Evolutionary conservation across 2,888 invertebrate genomes (phyloP).

Genomic region (Oscheius sp.): DNA sequence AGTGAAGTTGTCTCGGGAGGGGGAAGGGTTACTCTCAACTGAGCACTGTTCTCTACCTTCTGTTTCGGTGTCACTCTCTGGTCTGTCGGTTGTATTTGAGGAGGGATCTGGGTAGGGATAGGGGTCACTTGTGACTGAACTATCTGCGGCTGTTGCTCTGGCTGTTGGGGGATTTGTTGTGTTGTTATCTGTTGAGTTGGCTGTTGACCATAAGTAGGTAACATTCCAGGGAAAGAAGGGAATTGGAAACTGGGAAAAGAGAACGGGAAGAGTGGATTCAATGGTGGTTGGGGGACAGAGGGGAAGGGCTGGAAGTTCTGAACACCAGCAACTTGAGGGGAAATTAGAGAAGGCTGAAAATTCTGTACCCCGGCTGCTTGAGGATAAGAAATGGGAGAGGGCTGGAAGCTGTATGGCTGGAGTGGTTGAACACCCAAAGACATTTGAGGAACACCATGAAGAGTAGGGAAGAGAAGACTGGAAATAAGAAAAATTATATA

Average conservation of each 20-base stretch:
- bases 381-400: neutral
- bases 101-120: neutral
- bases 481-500: neutral
- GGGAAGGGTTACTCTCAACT: neutral
- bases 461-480: neutral
- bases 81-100: neutral
- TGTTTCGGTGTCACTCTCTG: too few relatives aligned
- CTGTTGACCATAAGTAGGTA: neutral
- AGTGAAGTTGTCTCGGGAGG: neutral
- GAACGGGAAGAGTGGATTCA: neutral
- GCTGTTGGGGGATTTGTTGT: neutral
- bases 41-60: neutral
- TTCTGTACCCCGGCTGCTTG: neutral
- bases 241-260: neutral
- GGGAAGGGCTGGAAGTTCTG: neutral
- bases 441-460: neutral
- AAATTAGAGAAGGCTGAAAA: neutral
- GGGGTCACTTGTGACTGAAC: neutral
- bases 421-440: neutral
- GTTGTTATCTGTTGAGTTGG: neutral
- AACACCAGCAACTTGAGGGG: neutral
- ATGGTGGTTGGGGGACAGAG: neutral
- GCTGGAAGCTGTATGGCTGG: neutral
- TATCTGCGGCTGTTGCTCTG: neutral
- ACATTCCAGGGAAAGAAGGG: neutral